Evolutionary conservation across 2,113 vertebrate genomes (phyloP).

Genomic region (Irena cyanogastra): DNA sequence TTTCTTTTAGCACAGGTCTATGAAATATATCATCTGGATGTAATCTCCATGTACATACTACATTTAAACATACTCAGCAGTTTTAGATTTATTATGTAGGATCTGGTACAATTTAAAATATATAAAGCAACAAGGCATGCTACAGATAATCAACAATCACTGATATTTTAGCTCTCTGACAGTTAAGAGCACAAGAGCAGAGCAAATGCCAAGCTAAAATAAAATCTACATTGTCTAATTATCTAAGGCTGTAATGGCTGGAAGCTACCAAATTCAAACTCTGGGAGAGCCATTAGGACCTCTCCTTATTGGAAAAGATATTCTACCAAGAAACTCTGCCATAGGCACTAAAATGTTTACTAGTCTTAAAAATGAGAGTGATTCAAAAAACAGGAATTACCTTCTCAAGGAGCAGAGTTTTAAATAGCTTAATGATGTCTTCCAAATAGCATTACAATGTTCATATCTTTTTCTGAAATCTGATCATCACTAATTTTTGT

Average conservation of each 20-base stretch:
- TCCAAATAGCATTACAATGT: not conserved
- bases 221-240: conserved; percentile 54
- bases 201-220: conserved; percentile 52
- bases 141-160: conserved; percentile 28
- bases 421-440: conserved; percentile 5
- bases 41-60: conserved; percentile 21
- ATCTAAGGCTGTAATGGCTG: conserved; percentile 51
- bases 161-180: conserved; percentile 10
- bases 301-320: conserved; percentile 19
- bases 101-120: conserved; percentile 37
- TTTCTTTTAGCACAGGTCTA: not conserved
- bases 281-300: conserved; percentile 21
- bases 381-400: conserved; percentile 3
- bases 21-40: conserved; percentile 54
- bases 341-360: conserved; percentile 47
- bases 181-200: conserved; percentile 12
- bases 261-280: conserved; percentile 43
- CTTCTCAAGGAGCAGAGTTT: conserved; percentile 14
- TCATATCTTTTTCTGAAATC: conserved; percentile 40
- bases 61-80: conserved; percentile 44
- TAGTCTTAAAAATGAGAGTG: conserved; percentile 17
- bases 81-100: conserved; percentile 35
- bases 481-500: conserved; percentile 52
- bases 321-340: conserved; percentile 36
- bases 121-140: conserved; percentile 15